A percentile compares a stretch with the other conserved stretches of the same genome.
These are phyloP conservation scores for Hippocampus abdominalis DNA, from an alignment of 2,113 vertebrate genomes.

Conservation along the genomic window DNA sequence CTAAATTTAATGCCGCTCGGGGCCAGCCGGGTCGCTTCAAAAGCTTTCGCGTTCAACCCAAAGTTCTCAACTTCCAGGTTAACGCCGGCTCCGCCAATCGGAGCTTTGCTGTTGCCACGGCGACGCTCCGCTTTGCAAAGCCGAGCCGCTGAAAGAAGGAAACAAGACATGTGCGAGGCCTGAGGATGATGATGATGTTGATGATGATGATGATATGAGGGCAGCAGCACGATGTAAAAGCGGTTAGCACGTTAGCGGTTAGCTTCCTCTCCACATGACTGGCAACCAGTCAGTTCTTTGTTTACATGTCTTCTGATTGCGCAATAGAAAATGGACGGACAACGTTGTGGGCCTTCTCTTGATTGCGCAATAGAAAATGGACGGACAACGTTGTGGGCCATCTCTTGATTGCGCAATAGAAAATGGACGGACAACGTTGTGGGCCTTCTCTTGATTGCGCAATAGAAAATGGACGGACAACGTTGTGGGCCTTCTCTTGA, in stretches of 20 bases:
- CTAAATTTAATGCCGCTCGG: not conserved
- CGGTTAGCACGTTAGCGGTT: too few species aligned
- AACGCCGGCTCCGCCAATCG: not conserved
- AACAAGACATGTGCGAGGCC: not conserved
- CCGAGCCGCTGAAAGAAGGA: not conserved
- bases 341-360: not conserved
- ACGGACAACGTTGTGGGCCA: not conserved
- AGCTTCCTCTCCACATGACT: too few species aligned
- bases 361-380: too few species aligned
- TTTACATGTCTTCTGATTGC: too few species aligned
- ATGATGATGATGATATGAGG: not conserved
- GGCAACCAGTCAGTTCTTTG: too few species aligned
- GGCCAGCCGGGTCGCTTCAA: not conserved
- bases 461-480: too few species aligned
- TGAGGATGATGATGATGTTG: too few species aligned
- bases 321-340: too few species aligned
- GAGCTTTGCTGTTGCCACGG: slow-evolving; percentile 29
- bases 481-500: not conserved
- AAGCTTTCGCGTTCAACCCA: not conserved
- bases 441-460: not conserved
- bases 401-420: not conserved
- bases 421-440: too few species aligned
- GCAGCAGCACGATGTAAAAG: too few species aligned
- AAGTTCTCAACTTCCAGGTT: not conserved
- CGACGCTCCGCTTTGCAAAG: not conserved